phyloP scores from a whole-genome alignment of 2,113 vertebrate species.

The Genyomyrus donnyi region DNA sequence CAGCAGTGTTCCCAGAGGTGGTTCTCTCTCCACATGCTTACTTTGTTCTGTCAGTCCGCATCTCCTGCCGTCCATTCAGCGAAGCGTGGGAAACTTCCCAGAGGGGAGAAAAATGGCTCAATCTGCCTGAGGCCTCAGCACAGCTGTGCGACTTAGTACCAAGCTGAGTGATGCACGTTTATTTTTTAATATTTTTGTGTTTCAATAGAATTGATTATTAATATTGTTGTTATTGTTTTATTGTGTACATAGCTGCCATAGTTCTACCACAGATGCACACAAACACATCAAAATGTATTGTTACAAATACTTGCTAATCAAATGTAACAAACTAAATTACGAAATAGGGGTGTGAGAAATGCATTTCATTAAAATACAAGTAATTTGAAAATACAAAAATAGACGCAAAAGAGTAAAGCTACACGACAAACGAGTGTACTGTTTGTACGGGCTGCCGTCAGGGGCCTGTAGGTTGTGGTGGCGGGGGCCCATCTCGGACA shows the following conservation, averaged over 20 bases:
- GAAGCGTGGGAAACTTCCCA: not conserved
- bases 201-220: not conserved
- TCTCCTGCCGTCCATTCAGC: not conserved
- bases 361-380: not conserved
- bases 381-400: not conserved
- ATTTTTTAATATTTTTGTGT: not conserved
- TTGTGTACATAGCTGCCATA: conserved; percentile 47
- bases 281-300: not conserved
- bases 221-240: not conserved
- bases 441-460: not conserved
- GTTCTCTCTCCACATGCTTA: not conserved
- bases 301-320: not conserved
- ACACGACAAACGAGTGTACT: not conserved
- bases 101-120: not conserved
- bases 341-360: not conserved
- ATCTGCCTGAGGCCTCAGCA: not conserved
- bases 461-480: conserved; percentile 51
- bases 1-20: not conserved
- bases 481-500: conserved; percentile 33
- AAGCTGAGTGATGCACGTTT: not conserved
- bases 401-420: not conserved
- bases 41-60: not conserved
- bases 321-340: not conserved
- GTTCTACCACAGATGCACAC: not conserved
- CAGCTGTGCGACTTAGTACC: not conserved